Evolutionary conservation across 2,113 vertebrate species (phyloP).

Genomic region (Triplophysa tibetana): DNA sequence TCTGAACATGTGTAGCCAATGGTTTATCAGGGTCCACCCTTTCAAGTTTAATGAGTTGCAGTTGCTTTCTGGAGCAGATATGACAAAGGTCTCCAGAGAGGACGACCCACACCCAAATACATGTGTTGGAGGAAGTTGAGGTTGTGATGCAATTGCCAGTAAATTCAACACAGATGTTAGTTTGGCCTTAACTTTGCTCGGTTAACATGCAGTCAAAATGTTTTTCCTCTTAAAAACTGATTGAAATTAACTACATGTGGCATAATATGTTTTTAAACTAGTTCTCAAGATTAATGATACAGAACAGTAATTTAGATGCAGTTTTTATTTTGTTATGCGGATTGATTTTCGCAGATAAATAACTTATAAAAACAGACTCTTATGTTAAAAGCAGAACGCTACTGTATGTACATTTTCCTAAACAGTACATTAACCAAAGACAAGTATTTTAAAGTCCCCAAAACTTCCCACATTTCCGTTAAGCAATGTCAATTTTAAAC

Average conservation of each 20-base stretch:
- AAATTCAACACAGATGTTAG: conserved; percentile 32
- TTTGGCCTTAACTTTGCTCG: conserved; percentile 1
- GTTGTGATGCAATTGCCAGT: neutral
- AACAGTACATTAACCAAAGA: too few species aligned
- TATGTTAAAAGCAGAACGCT: too few species aligned
- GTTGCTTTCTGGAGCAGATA: conserved; percentile 29
- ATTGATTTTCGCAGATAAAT: too few species aligned
- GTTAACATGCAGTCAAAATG: conserved; percentile 3
- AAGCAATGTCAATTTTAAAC: neutral
- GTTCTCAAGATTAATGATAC: too few species aligned
- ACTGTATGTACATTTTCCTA: too few species aligned
- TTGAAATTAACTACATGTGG: too few species aligned
- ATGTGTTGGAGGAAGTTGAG: conserved; percentile 27
- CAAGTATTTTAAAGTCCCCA: too few species aligned
- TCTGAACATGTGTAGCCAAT: neutral
- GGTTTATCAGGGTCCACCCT: conserved; percentile 26
- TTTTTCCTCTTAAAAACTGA: too few species aligned
- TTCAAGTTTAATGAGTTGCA: conserved; percentile 26
- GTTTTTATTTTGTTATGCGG: too few species aligned
- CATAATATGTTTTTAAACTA: too few species aligned
- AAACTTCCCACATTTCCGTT: neutral
- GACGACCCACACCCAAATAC: conserved; percentile 31
- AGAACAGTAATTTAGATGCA: too few species aligned
- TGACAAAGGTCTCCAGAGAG: conserved; percentile 17
- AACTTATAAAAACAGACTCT: too few species aligned